Percentiles rank a stretch among this genome's conserved stretches.
phyloP scores from a whole-genome alignment of 2,888 invertebrate species.

The Drosophila pseudotalamancana region DNA sequence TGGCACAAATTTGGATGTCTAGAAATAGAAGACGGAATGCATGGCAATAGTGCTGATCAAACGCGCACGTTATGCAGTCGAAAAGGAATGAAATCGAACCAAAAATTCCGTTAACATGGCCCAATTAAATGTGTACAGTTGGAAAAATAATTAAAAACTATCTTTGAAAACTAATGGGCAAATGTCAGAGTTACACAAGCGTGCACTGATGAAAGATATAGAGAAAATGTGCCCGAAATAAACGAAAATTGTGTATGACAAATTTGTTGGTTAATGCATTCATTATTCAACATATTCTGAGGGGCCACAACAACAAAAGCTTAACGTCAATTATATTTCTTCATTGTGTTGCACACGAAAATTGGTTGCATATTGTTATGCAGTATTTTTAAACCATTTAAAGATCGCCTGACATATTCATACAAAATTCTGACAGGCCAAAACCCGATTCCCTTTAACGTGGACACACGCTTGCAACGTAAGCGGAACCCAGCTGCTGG shows the following conservation, averaged over 20 bases:
- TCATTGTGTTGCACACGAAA: constrained; percentile 23
- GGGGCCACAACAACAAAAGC: constrained; percentile 25
- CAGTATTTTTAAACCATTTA: constrained; percentile 28
- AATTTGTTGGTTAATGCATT: constrained; percentile 40
- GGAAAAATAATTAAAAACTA: constrained; percentile 13
- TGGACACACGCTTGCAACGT: constrained; percentile 51
- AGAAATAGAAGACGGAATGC: constrained; percentile 56
- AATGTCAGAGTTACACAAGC: constrained; percentile 25
- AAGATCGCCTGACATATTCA: constrained; percentile 9
- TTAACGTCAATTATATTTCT: constrained; percentile 40
- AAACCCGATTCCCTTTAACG: background rate
- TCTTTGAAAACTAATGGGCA: constrained; percentile 10
- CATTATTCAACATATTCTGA: constrained; percentile 27
- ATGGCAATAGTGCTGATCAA: constrained; percentile 13
- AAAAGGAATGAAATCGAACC: constrained; percentile 7
- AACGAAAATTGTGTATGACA: constrained; percentile 14
- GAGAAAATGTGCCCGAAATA: constrained; percentile 12
- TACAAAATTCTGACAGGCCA: constrained; percentile 5
- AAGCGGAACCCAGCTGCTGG: constrained; percentile 16
- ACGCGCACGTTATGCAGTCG: constrained; percentile 54
- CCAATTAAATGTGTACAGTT: constrained; percentile 5
- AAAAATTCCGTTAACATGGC: background rate
- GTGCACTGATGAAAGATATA: background rate
- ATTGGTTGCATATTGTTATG: constrained; percentile 18
- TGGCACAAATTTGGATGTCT: constrained; percentile 53